Evolutionary conservation across 1,140 invertebrate species (phyloP).

Genomic region (Armadillidium nasatum): DNA sequence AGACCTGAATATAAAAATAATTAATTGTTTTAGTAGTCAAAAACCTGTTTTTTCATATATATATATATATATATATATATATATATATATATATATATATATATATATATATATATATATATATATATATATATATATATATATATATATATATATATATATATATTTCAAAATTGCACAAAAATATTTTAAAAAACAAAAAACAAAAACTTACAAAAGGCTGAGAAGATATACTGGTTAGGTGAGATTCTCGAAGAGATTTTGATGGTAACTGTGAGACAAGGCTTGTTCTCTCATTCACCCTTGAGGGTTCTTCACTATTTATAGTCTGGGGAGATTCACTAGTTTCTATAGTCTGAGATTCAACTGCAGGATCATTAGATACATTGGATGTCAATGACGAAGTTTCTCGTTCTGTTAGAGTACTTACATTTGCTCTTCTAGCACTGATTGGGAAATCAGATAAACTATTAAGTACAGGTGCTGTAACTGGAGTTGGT

Average conservation of each 20-base stretch:
- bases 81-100: constrained; percentile 11
- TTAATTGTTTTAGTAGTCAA: background rate
- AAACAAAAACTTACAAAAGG: background rate
- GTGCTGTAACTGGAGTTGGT: too few relatives aligned
- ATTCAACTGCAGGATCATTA: background rate
- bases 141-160: constrained; percentile 19
- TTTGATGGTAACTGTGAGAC: background rate
- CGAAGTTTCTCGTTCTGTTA: too few relatives aligned
- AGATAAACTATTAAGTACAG: too few relatives aligned
- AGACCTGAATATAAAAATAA: constrained; percentile 34
- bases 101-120: constrained; percentile 17
- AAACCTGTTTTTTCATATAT: background rate
- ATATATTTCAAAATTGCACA: too few relatives aligned
- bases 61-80: constrained; percentile 22
- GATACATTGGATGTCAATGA: too few relatives aligned
- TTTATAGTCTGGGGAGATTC: background rate
- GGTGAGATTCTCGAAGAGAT: background rate
- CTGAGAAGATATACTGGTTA: background rate
- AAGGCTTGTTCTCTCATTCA: background rate
- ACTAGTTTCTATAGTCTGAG: background rate
- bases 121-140: background rate
- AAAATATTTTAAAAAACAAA: too few relatives aligned
- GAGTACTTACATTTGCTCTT: too few relatives aligned
- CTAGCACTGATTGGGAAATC: too few relatives aligned
- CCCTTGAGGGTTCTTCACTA: background rate